Percentiles rank a stretch among this genome's conserved stretches.
Evolutionary conservation across 2,888 invertebrate species (phyloP).

Genomic region (Eristalis pertinax): DNA sequence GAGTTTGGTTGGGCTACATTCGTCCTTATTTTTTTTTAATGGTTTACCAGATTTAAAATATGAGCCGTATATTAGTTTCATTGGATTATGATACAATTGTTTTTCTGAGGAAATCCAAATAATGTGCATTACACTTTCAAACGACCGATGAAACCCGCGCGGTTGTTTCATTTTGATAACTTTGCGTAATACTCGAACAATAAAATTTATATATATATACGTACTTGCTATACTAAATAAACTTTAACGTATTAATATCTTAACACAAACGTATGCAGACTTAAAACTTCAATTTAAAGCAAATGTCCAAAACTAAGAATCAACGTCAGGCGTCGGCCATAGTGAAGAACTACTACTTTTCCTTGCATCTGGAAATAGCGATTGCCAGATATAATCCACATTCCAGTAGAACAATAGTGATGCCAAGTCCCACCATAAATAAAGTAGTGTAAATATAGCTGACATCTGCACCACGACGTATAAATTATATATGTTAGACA

Average conservation of each 20-base stretch:
- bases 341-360: background rate
- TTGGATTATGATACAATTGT: background rate
- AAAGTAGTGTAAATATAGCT: too few species aligned
- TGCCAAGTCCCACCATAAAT: too few species aligned
- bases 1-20: background rate
- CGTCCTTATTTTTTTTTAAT: background rate
- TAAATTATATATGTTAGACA: too few species aligned
- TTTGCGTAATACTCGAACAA: conserved; percentile 48
- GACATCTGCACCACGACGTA: too few species aligned
- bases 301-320: background rate
- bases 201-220: conserved; percentile 50
- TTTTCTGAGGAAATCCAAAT: background rate
- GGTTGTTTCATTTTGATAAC: conserved; percentile 6
- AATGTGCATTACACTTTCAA: conserved; percentile 17
- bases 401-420: too few species aligned
- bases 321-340: background rate
- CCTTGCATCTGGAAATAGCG: too few species aligned
- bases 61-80: background rate
- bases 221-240: conserved; percentile 42
- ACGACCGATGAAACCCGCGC: conserved; percentile 19
- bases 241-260: background rate
- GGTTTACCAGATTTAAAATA: background rate
- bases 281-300: background rate
- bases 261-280: background rate
- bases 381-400: too few species aligned